Base-by-base conservation (phyloP, 1,140 invertebrate genomes). In the Drosophila obscura region DNA sequence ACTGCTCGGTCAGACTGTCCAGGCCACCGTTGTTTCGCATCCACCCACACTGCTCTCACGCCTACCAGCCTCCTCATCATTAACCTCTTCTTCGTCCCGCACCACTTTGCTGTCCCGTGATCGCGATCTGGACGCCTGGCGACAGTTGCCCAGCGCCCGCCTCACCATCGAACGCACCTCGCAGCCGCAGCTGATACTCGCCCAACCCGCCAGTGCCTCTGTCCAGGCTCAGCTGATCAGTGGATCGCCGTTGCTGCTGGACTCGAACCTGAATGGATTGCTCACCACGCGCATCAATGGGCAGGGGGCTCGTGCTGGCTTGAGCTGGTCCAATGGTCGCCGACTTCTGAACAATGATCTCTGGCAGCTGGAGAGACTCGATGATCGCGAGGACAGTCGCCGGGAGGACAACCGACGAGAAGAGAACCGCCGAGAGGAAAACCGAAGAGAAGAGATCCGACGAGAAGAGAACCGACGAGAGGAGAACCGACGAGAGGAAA, bases 161-260 rank as follows among this genome's bases (percentile, higher is more conserved):
- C 58, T 89, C 0, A 77, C 71, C 31, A 89, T 91, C 45, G 90
- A 91, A 52, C 85, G 90, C 50, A 85, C 52, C 5, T 50, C 61
- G 5, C 81, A 90, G 26, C 77, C 85, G 0, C 35, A 39, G 4
- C 19, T 91, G 49, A 75, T 91, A 2, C 53, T 91, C 1, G 53
- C 80, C 0, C 90, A 90, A 28, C 90, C 90, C 2, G 75, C 90
- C 8, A 90, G 83, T 60, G 90, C 90, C n/a, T 82, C 87, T 2
- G 78, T 91, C 4, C 90, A 91, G 41, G 90, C 90, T 9, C 88
- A 87, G 15, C 63, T 91, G 16, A 90, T 91, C 15, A 82, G 85
- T 15, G 35, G 35, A 13, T 83, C 87, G 0, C 90, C 90, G 0
- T 44, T 91, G 43, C 45, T 90, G 1, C 35, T 90, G 50, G 71